Evolutionary conservation across 2,888 invertebrate species (phyloP).

Genomic region (Orchesella flavescens): DNA sequence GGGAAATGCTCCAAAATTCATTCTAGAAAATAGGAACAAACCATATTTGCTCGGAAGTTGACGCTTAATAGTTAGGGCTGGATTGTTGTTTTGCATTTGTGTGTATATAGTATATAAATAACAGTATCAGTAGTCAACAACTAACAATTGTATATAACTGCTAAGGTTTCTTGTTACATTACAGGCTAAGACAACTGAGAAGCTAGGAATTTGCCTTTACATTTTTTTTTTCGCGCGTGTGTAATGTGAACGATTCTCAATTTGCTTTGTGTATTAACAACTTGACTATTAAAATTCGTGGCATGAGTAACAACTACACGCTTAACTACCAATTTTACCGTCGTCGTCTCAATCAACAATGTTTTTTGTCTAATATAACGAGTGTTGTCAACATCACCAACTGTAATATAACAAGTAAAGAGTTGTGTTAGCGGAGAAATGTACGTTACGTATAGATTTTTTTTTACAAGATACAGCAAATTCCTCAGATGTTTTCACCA

Average conservation of each 20-base stretch:
- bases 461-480: too few relatives aligned
- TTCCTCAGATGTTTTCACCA: too few relatives aligned
- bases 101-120: too few relatives aligned
- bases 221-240: not conserved
- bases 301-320: not conserved
- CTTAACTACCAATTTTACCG: not conserved
- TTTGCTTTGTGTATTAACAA: not conserved
- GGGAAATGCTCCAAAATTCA: too few relatives aligned
- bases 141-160: constrained; percentile 20
- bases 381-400: too few relatives aligned
- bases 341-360: not conserved
- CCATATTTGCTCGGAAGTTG: not conserved
- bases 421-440: too few relatives aligned
- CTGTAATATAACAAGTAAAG: too few relatives aligned
- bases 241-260: not conserved
- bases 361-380: too few relatives aligned
- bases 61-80: not conserved
- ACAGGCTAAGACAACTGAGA: constrained; percentile 13
- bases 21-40: not conserved
- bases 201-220: not conserved
- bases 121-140: constrained; percentile 29
- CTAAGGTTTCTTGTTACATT: constrained; percentile 2
- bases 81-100: too few relatives aligned
- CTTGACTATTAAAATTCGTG: not conserved
- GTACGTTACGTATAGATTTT: too few relatives aligned